Percentiles rank a stretch among this genome's conserved stretches.
Evolutionary conservation across 2,888 invertebrate genomes (phyloP).

Genomic region (Sminthurides aquaticus): DNA sequence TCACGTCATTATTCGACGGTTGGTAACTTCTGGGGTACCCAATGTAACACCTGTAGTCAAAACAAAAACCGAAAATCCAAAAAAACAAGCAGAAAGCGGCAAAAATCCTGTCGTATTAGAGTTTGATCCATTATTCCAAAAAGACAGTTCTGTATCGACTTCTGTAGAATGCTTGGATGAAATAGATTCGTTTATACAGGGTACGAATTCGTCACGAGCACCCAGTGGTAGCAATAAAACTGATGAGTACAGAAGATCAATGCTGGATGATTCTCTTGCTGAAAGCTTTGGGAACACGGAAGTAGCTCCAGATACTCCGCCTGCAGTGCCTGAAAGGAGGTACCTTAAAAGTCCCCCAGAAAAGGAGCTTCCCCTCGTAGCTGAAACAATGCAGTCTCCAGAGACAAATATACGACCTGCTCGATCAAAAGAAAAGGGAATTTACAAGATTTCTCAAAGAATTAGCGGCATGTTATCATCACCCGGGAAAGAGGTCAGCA

Average conservation of each 20-base stretch:
- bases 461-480: background rate
- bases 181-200: no score
- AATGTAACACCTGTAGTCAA: background rate
- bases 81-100: background rate
- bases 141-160: background rate
- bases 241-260: no score
- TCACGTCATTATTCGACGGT: conserved; percentile 25
- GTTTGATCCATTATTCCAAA: conserved; percentile 37
- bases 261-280: no score
- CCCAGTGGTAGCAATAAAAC: no score
- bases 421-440: background rate
- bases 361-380: background rate
- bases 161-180: background rate
- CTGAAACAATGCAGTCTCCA: background rate
- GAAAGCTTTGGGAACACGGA: no score
- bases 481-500: no score
- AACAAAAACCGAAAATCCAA: background rate
- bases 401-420: background rate
- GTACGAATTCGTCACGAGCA: no score
- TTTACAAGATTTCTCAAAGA: background rate
- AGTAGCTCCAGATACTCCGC: background rate
- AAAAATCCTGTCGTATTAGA: conserved; percentile 36
- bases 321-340: background rate
- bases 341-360: background rate
- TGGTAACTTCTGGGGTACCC: conserved; percentile 16